Evolutionary conservation across 2,888 invertebrate species (phyloP), one percentile per base, ranked within the genome.

Genomic region (Xestia rhomboidea): DNA sequence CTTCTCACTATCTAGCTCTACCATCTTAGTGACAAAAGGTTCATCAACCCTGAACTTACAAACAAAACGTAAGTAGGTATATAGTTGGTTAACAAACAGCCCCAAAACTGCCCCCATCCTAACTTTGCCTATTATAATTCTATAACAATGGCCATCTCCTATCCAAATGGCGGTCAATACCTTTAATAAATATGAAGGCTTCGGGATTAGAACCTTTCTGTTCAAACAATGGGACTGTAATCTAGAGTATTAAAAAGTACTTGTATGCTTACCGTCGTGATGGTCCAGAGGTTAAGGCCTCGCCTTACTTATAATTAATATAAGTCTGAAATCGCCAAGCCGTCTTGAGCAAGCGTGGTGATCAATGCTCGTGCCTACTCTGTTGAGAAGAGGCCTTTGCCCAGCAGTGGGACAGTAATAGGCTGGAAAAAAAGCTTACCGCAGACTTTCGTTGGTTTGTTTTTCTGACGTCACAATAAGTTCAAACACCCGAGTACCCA

Each of bases 171-270:
- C 87, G 88, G 88, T 86, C 90, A 89, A 89, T 89, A 87, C 86
- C 85, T 89, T 89, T 88, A 88, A 89, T 91, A 92, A 90, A 89
- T 91, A 90, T 89, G 88, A 88, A 86, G 83, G 83, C 78, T 80
- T 73, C 76, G 75, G 74, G 87, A 87, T 84, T 88, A 79, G 84
- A 88, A 86, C 90, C 88, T 86, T 90, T 90, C 84, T 72, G 83
- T 87, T 84, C 86, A 66, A 91, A 91, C 89, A 88, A 89, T 87
- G 72, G 75, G 81, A 88, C 83, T 64, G 80, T 88, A 84, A 85
- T 82, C 87, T 81, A 79, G 80, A 83, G 77, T 79, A 73, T 81
- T 87, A 82, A 82, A 87, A 89, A 85, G 85, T 84, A 76, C 82
- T 85, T 79, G 77, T n/a, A n/a, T n/a, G n/a, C n/a, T n/a, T n/a